Percentiles rank a stretch among this genome's conserved stretches.
phyloP scores from a whole-genome alignment of 2,888 invertebrate species.

The Oxytorus armatus region DNA sequence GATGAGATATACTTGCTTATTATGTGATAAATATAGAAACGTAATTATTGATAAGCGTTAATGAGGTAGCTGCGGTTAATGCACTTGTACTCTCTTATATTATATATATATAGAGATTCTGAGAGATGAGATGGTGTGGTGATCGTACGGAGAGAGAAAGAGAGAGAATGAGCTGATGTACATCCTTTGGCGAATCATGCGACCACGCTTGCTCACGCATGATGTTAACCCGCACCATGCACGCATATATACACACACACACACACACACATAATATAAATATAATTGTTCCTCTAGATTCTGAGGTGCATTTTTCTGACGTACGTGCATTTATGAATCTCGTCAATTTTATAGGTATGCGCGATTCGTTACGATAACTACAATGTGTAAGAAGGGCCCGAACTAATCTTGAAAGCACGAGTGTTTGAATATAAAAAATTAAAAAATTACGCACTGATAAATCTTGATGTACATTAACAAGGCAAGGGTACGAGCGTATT shows the following conservation, averaged over 20 bases:
- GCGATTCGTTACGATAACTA: slow-evolving; percentile 49
- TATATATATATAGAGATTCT: slow-evolving; percentile 47
- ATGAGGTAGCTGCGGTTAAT: slow-evolving; percentile 77
- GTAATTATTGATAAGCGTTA: slow-evolving; percentile 83
- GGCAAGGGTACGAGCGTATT: background rate
- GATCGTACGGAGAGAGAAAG: slow-evolving; percentile 38
- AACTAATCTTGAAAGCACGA: background rate
- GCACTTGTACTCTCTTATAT: slow-evolving; percentile 55
- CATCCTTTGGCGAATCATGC: slow-evolving; percentile 77
- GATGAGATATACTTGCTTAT: slow-evolving; percentile 80
- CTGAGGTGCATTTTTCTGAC: slow-evolving; percentile 43
- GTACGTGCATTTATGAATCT: slow-evolving; percentile 5
- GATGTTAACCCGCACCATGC: slow-evolving; percentile 70
- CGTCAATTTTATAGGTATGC: slow-evolving; percentile 29
- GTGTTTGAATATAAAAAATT: slow-evolving; percentile 2
- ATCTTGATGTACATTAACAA: slow-evolving; percentile 40
- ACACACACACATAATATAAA: no score
- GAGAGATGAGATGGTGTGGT: slow-evolving; percentile 50
- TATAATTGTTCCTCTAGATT: slow-evolving; percentile 69
- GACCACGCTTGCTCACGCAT: slow-evolving; percentile 81
- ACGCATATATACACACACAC: slow-evolving; percentile 67
- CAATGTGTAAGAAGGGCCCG: slow-evolving; percentile 4
- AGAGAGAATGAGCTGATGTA: slow-evolving; percentile 70
- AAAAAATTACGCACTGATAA: slow-evolving; percentile 27
- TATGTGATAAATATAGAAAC: slow-evolving; percentile 82